Conservation (phyloP, 1,140 invertebrate genomes). For the Brevipalpus yothersi region DNA sequence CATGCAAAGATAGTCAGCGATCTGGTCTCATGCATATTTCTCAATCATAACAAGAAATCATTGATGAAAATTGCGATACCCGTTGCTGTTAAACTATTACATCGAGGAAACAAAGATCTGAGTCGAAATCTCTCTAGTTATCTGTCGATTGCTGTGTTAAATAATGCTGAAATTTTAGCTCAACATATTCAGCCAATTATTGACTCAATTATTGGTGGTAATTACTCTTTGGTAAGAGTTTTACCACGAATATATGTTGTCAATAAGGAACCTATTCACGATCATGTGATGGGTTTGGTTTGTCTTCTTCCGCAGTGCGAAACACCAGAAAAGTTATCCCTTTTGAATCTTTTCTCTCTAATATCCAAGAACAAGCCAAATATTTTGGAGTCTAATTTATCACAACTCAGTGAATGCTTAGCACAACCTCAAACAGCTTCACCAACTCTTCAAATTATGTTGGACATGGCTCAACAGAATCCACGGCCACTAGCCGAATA, state of each 20-base stretch:
- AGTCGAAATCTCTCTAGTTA: conserved; percentile 70
- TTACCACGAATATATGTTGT: conserved; percentile 66
- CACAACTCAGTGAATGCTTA: conserved; percentile 46
- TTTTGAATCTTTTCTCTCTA: conserved; percentile 49
- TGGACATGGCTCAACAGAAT: conserved; percentile 39
- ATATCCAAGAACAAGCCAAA: conserved; percentile 51
- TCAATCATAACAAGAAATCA: conserved; percentile 62
- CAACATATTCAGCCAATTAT: conserved; percentile 67
- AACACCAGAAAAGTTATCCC: conserved; percentile 48
- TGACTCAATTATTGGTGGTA: conserved; percentile 59
- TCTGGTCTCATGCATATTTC: conserved; percentile 72
- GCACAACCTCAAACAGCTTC: conserved; percentile 27
- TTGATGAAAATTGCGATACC: conserved; percentile 72
- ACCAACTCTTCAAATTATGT: conserved; percentile 45
- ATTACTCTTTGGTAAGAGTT: conserved; percentile 56
- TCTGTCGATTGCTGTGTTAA: conserved; percentile 67
- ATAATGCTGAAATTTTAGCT: conserved; percentile 56
- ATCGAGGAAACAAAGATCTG: conserved; percentile 65
- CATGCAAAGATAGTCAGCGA: conserved; percentile 86
- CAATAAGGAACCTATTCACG: conserved; percentile 52
- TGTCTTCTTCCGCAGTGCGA: conserved; percentile 53
- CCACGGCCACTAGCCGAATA: conserved; percentile 39
- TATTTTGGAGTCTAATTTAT: conserved; percentile 45
- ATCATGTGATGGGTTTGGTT: conserved; percentile 53
- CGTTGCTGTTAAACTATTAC: conserved; percentile 65